These are phyloP conservation scores for Metaphire vulgaris DNA, from an alignment of 1,140 invertebrate genomes.

Conservation along the genomic window DNA sequence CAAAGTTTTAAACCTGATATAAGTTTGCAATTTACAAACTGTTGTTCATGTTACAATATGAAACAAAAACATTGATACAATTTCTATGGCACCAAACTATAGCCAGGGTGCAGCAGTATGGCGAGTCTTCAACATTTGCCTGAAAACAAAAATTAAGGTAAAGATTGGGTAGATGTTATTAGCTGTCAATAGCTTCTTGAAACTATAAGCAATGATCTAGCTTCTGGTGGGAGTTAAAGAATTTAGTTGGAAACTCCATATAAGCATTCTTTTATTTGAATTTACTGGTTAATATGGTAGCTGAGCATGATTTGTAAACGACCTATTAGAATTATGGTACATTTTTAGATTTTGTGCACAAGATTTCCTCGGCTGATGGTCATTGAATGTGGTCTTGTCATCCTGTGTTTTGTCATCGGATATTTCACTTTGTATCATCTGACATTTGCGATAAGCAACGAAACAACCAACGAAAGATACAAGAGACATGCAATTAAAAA, in stretches of 20 bases:
- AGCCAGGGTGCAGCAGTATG: too few relatives aligned
- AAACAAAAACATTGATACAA: too few relatives aligned
- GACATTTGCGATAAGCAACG: constrained; percentile 1
- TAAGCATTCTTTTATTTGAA: background rate
- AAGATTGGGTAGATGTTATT: background rate
- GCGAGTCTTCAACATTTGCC: too few relatives aligned
- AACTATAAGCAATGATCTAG: background rate
- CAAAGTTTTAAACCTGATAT: too few relatives aligned
- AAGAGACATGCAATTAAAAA: constrained; percentile 3
- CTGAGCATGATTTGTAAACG: too few relatives aligned
- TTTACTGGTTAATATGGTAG: background rate
- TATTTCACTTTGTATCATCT: constrained; percentile 12
- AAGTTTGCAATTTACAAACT: too few relatives aligned
- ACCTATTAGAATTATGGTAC: too few relatives aligned
- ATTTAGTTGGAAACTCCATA: background rate
- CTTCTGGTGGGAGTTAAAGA: background rate
- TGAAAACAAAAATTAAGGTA: too few relatives aligned
- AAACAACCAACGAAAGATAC: constrained; percentile 19
- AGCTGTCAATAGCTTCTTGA: too few relatives aligned
- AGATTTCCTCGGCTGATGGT: constrained; percentile 14
- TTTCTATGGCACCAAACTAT: too few relatives aligned
- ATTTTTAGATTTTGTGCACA: constrained; percentile 11
- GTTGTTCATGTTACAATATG: too few relatives aligned
- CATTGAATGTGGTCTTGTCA: background rate
- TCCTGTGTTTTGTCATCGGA: background rate